Conservation (phyloP, 2,797 vertebrate genomes). For the Brachyalestes nurse region DNA sequence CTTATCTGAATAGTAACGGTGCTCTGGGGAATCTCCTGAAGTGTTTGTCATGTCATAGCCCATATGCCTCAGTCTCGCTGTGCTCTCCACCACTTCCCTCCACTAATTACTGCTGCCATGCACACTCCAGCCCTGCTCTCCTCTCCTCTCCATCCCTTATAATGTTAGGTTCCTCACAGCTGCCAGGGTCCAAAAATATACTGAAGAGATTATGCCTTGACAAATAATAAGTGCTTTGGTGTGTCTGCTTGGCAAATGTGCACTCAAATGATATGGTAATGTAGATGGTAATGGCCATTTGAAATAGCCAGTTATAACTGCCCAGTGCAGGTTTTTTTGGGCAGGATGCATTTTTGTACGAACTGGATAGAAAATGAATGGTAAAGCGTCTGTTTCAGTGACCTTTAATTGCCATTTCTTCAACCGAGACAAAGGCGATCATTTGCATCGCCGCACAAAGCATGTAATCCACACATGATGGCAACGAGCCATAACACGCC, state of each 20-base stretch:
- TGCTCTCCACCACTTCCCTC: slow-evolving; percentile 1
- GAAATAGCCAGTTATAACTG: neutral
- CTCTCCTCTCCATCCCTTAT: slow-evolving; percentile 13
- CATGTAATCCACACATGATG: neutral
- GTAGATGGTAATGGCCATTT: neutral
- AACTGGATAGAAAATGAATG: neutral
- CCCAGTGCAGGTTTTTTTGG: neutral
- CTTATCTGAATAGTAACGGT: slow-evolving; percentile 23
- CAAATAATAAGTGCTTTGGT: slow-evolving; percentile 34
- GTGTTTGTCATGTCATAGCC: slow-evolving; percentile 38
- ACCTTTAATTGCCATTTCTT: slow-evolving; percentile 29
- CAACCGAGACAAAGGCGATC: slow-evolving; percentile 24
- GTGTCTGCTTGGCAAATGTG: slow-evolving; percentile 7
- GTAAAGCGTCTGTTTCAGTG: slow-evolving; percentile 36
- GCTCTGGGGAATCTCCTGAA: slow-evolving; percentile 13
- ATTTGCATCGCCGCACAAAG: slow-evolving; percentile 36
- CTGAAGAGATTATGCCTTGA: neutral
- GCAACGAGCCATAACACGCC: neutral
- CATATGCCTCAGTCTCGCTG: slow-evolving; percentile 27
- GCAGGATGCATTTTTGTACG: slow-evolving; percentile 3
- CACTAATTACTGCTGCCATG: slow-evolving; percentile 25
- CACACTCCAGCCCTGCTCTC: neutral
- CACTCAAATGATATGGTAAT: slow-evolving; percentile 10
- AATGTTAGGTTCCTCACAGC: slow-evolving; percentile 32
- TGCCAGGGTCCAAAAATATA: slow-evolving; percentile 18